Base-by-base conservation (phyloP, 2,888 invertebrate species). In the Cyclophora punctaria region DNA sequence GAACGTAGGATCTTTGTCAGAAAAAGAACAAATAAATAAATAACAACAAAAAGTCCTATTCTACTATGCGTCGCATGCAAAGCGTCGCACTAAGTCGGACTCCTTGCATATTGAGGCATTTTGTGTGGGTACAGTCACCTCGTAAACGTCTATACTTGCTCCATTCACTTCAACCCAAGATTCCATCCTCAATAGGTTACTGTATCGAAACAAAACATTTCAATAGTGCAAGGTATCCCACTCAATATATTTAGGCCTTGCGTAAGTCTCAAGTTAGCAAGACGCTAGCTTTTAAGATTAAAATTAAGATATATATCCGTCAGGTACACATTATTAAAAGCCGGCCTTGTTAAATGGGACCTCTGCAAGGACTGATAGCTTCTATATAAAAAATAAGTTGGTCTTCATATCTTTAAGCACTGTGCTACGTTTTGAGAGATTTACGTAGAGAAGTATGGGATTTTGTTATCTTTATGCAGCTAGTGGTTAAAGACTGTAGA, bases 21-120 rank as follows among this genome's bases (percentile, higher is more conserved):
- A 33, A 20, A 33, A 34, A 5, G 34, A 44, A 33, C 3, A 3
- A 44, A 34, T 34, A 34, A 44, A 37, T 37, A 5, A 4, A 37
- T 37, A 37, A 37, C 20, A 37, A 37, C 37, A 5, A 4, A 37
- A 37, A 37, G 5, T 37, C 37, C 37, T 49, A 51, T 20, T 3
- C 49, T 47, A 52, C n/a, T 46, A 34, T 45, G 55, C 52, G 48
- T 49, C 35, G 52, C 52, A 7, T 44, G 34, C 44, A 48, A 48
- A 47, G 45, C 52, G 41, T 52, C 47, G 48, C 52, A 47, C 48
- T 55, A 55, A 49, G 46, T 52, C 46, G 45, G 52, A 50, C 48
- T 41, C 42, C 42, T 7, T 55, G 49, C 50, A 48, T 46, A 47
- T 48, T 52, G 50, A 34, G 42, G 42, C 45, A 47, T 48, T 47